These are phyloP conservation scores for Aproaerema taeniolella DNA, from an alignment of 2,888 invertebrate species.

Conservation along the genomic window DNA sequence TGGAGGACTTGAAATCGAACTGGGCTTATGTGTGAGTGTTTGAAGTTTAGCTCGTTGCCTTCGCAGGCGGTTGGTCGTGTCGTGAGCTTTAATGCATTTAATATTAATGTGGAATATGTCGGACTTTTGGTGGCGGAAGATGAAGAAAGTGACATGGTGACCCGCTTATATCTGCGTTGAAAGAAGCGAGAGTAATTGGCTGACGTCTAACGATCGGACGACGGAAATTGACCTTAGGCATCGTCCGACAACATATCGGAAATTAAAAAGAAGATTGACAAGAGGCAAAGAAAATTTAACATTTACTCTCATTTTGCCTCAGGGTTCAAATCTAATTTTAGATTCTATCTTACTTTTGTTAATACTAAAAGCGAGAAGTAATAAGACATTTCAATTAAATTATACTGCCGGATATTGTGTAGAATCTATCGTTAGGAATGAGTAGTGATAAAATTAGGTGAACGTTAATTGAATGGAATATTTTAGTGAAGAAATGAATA, in stretches of 20 bases:
- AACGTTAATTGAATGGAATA: slow-evolving; percentile 34
- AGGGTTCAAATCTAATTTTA: too few species aligned
- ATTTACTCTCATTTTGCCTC: slow-evolving; percentile 6
- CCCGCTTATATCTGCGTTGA: slow-evolving; percentile 42
- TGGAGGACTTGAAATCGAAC: slow-evolving; percentile 29
- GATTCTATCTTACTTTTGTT: too few species aligned
- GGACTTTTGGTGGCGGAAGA: slow-evolving; percentile 33
- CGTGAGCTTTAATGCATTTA: slow-evolving; percentile 10
- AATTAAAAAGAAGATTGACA: slow-evolving; percentile 12
- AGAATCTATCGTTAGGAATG: not conserved
- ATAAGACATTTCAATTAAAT: not conserved
- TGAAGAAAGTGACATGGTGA: slow-evolving; percentile 65
- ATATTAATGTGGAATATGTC: slow-evolving; percentile 5
- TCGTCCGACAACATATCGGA: slow-evolving; percentile 4
- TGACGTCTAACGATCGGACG: slow-evolving; percentile 32
- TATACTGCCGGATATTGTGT: not conserved
- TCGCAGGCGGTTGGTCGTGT: slow-evolving; percentile 7
- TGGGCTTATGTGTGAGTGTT: slow-evolving; percentile 15
- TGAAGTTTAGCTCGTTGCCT: slow-evolving; percentile 8
- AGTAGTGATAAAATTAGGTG: slow-evolving; percentile 27
- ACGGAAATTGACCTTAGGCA: slow-evolving; percentile 19
- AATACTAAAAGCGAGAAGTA: too few species aligned
- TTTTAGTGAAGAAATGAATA: slow-evolving; percentile 52
- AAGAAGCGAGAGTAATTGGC: slow-evolving; percentile 53
- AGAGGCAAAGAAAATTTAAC: not conserved